phyloP scores from a whole-genome alignment of 2,888 invertebrate species.

The Trimorus sp. region DNA sequence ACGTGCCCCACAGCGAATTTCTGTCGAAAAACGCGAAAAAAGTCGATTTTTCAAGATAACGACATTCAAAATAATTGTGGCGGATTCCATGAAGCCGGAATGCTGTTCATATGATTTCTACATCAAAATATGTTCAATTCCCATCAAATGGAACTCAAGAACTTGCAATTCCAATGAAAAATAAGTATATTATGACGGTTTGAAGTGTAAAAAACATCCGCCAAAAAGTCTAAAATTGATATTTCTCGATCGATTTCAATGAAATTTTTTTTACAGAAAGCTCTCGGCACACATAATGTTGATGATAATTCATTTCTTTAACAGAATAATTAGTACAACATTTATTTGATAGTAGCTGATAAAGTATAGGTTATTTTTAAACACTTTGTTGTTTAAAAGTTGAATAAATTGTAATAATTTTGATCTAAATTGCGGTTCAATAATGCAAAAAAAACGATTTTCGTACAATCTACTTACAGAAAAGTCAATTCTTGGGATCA shows the following conservation, averaged over 20 bases:
- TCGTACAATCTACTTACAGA: background rate
- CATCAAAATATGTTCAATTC: background rate
- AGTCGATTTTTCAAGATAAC: background rate
- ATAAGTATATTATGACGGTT: conserved; percentile 7
- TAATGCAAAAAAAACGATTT: too few species aligned
- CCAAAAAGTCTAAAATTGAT: conserved; percentile 1
- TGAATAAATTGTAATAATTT: background rate
- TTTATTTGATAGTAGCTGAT: background rate
- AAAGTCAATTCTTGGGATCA: conserved; percentile 2
- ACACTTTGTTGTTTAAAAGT: background rate
- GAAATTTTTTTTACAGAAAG: background rate
- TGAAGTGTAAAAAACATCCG: background rate
- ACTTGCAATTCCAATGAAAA: background rate
- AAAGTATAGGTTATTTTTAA: background rate
- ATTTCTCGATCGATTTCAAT: conserved; percentile 9
- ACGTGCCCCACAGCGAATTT: background rate
- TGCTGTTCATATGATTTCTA: background rate
- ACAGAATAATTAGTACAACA: background rate
- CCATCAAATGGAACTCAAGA: background rate
- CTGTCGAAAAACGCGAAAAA: background rate
- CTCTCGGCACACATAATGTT: conserved; percentile 5
- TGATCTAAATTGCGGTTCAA: background rate
- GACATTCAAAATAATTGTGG: background rate
- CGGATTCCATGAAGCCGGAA: too few species aligned
- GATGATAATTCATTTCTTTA: background rate